Evolutionary conservation across 2,797 vertebrate genomes (phyloP).

Genomic region (Tadarida brasiliensis): DNA sequence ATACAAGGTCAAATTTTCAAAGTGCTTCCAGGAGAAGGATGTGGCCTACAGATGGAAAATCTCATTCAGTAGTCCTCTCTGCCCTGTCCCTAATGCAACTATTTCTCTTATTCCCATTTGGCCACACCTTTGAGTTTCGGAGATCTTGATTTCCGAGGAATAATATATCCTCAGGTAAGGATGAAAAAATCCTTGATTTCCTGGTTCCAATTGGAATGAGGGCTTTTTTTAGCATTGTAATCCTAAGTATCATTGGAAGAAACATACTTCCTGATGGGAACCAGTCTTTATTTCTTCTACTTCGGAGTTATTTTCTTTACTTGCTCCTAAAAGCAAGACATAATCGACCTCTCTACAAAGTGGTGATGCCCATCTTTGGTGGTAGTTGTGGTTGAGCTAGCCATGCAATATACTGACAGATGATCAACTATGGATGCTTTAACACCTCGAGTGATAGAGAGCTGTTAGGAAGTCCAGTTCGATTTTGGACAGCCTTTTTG

Average conservation of each 20-base stretch:
- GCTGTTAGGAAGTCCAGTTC: not conserved
- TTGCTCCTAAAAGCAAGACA: not conserved
- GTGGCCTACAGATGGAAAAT: not conserved
- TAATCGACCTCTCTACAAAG: not conserved
- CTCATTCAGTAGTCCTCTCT: not conserved
- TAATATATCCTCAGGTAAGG: too few species aligned
- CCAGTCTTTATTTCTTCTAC: not conserved
- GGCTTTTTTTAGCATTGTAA: not conserved
- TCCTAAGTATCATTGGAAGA: not conserved
- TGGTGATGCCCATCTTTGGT: not conserved
- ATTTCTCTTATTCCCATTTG: not conserved
- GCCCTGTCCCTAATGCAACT: not conserved
- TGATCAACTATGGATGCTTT: not conserved
- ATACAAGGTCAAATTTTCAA: not conserved
- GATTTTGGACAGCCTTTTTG: not conserved
- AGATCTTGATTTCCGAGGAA: constrained; percentile 1
- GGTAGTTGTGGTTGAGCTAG: not conserved
- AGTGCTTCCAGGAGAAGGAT: not conserved
- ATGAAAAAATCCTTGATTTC: too few species aligned
- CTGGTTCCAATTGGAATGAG: too few species aligned
- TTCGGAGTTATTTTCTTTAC: not conserved
- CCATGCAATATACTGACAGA: not conserved
- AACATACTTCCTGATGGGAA: not conserved
- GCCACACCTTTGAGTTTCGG: not conserved
- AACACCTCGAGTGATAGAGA: not conserved